These are phyloP conservation scores for Sialis lutaria DNA, from an alignment of 2,888 invertebrate genomes.

Conservation along the genomic window DNA sequence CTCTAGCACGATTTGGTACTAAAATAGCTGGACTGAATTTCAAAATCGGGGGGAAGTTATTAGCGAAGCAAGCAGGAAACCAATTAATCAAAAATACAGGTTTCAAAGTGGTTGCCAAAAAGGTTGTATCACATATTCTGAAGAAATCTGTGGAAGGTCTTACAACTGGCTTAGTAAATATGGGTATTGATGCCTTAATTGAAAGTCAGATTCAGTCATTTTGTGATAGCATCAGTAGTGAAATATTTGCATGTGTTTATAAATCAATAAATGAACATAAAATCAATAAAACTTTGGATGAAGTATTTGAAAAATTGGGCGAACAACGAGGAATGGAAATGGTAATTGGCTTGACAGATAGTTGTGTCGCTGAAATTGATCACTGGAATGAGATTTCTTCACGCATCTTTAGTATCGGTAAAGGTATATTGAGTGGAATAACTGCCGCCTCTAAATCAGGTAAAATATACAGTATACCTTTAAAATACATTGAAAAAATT, in stretches of 20 bases:
- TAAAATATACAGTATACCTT: slow-evolving; percentile 1
- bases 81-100: slow-evolving; percentile 4
- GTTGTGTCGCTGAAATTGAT: slow-evolving; percentile 3
- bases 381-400: slow-evolving; percentile 3
- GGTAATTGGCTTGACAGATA: slow-evolving; percentile 6
- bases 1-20: slow-evolving; percentile 7
- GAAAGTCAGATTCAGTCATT: slow-evolving; percentile 7
- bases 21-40: slow-evolving; percentile 5
- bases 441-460: slow-evolving; percentile 3
- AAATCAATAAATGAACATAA: slow-evolving; percentile 1
- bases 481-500: background rate
- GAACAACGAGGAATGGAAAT: slow-evolving; percentile 1
- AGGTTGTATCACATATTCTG: slow-evolving; percentile 6
- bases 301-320: slow-evolving; percentile 5
- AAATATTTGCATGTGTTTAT: slow-evolving; percentile 4
- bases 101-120: slow-evolving; percentile 3
- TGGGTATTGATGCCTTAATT: slow-evolving; percentile 5
- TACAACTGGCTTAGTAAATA: slow-evolving; percentile 6
- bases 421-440: slow-evolving; percentile 4
- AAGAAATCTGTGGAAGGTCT: slow-evolving; percentile 7
- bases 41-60: slow-evolving; percentile 4
- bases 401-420: slow-evolving; percentile 4
- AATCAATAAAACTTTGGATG: slow-evolving; percentile 1
- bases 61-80: slow-evolving; percentile 4
- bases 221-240: slow-evolving; percentile 6